A percentile compares a stretch with the other conserved stretches of the same genome.
These are phyloP conservation scores for Netelia virgata DNA, from an alignment of 2,888 invertebrate genomes.

Conservation along the genomic window DNA sequence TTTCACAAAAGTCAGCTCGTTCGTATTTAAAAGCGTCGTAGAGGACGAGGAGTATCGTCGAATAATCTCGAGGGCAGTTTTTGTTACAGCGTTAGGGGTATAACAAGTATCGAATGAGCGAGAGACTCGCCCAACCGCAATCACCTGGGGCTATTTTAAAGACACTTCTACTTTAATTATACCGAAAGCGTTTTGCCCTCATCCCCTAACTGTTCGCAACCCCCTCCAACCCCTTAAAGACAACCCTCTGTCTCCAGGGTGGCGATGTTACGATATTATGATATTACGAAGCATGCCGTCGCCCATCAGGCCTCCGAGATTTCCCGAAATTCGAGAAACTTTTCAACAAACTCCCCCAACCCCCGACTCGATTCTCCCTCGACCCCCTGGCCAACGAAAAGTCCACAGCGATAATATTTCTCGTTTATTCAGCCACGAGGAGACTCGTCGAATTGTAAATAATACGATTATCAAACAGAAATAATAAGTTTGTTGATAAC, in stretches of 20 bases:
- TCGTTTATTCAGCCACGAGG: slow-evolving; percentile 14
- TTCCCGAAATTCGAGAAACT: slow-evolving; percentile 77
- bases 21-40: slow-evolving; percentile 52
- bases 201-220: slow-evolving; percentile 8
- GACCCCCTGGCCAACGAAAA: slow-evolving; percentile 27
- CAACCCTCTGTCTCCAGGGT: slow-evolving; percentile 61
- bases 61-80: slow-evolving; percentile 54
- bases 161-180: slow-evolving; percentile 83
- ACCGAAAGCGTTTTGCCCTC: slow-evolving; percentile 70
- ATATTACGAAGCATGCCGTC: slow-evolving; percentile 78
- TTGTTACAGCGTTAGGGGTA: slow-evolving; percentile 42
- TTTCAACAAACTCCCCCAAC: slow-evolving; percentile 72
- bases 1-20: slow-evolving; percentile 43
- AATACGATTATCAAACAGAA: slow-evolving; percentile 39
- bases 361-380: background rate
- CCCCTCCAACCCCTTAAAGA: slow-evolving; percentile 25
- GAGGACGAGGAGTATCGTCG: slow-evolving; percentile 17
- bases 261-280: slow-evolving; percentile 81
- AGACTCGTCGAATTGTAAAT: slow-evolving; percentile 24
- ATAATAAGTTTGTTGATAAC: background rate
- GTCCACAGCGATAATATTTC: slow-evolving; percentile 14
- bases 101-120: slow-evolving; percentile 52
- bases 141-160: slow-evolving; percentile 82
- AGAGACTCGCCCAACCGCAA: slow-evolving; percentile 68
- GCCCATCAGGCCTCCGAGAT: slow-evolving; percentile 74